A percentile compares a stretch with the other conserved stretches of the same genome.
phyloP scores from a whole-genome alignment of 2,888 invertebrate genomes.

The Cerastis rubricosa region DNA sequence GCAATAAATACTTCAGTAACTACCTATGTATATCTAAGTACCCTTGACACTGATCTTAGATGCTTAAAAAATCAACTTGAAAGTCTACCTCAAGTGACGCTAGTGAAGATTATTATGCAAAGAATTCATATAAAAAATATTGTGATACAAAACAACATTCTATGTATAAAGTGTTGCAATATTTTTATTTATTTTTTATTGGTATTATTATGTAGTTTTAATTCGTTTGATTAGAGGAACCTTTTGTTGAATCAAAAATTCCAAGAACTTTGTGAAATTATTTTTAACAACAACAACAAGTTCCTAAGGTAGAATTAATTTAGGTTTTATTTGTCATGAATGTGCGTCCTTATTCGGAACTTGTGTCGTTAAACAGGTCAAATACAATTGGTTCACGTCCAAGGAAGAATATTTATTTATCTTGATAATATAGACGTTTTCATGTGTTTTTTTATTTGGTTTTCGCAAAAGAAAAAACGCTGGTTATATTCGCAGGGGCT shows the following conservation, averaged over 20 bases:
- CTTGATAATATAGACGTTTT: neutral
- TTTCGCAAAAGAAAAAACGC: neutral
- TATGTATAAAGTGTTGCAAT: neutral
- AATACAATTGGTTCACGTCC: neutral
- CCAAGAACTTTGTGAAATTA: neutral
- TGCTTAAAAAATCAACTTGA: neutral
- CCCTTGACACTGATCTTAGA: conserved; percentile 3
- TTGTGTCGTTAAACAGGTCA: neutral
- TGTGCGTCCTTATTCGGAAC: neutral
- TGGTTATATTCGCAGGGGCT: neutral
- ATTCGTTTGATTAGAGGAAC: neutral
- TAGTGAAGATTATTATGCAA: conserved; percentile 6
- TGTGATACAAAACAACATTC: neutral
- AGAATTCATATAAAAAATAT: conserved; percentile 4
- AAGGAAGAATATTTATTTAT: neutral
- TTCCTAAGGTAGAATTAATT: too few relatives aligned
- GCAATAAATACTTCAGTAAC: neutral
- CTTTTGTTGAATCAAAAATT: neutral
- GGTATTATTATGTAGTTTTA: neutral
- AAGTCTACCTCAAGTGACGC: neutral
- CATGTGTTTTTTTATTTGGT: neutral
- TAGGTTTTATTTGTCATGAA: neutral
- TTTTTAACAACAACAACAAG: too few relatives aligned
- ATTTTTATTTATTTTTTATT: neutral
- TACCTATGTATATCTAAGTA: neutral